Percentiles rank a stretch among this genome's conserved stretches.
Evolutionary conservation across 2,797 vertebrate species (phyloP).

Genomic region (Ctenopoma multispine): DNA sequence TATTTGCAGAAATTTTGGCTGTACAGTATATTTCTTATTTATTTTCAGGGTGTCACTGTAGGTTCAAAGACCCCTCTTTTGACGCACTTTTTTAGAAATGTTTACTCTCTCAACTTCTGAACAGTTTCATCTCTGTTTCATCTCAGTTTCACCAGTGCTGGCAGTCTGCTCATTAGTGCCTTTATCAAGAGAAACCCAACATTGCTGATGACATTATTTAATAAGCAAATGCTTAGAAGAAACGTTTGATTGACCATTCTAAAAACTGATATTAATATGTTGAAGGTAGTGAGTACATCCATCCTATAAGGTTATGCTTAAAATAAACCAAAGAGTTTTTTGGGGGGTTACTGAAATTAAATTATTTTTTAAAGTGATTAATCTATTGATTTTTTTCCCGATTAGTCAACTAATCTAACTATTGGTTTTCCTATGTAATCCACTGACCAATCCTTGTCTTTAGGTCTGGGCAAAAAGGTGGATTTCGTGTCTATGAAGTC

Average conservation of each 20-base stretch:
- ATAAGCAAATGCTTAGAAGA: slow-evolving; percentile 10
- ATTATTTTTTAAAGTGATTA: too few species aligned
- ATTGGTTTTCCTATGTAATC: too few species aligned
- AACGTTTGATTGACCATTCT: slow-evolving; percentile 11
- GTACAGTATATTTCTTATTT: slow-evolving; percentile 3
- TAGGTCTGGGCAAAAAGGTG: too few species aligned
- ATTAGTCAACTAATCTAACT: too few species aligned
- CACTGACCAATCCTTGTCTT: too few species aligned
- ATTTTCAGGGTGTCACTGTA: slow-evolving; percentile 17
- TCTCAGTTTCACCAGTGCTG: slow-evolving; percentile 25
- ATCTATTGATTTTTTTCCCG: too few species aligned
- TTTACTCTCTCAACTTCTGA: slow-evolving; percentile 32
- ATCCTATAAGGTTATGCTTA: too few species aligned
- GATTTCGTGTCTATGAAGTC: too few species aligned
- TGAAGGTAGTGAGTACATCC: too few species aligned
- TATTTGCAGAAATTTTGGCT: slow-evolving; percentile 22
- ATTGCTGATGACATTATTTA: slow-evolving; percentile 29
- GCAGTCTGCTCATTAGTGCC: slow-evolving; percentile 48
- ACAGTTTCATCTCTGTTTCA: slow-evolving; percentile 18
- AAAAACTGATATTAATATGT: too few species aligned
- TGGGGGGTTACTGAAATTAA: too few species aligned
- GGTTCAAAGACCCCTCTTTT: slow-evolving; percentile 43
- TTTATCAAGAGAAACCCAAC: slow-evolving; percentile 32
- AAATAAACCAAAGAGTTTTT: too few species aligned
- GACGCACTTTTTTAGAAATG: slow-evolving; percentile 32